A percentile compares a stretch with the other conserved stretches of the same genome.
phyloP scores from a whole-genome alignment of 2,888 invertebrate species.

The Lithodes maja region DNA sequence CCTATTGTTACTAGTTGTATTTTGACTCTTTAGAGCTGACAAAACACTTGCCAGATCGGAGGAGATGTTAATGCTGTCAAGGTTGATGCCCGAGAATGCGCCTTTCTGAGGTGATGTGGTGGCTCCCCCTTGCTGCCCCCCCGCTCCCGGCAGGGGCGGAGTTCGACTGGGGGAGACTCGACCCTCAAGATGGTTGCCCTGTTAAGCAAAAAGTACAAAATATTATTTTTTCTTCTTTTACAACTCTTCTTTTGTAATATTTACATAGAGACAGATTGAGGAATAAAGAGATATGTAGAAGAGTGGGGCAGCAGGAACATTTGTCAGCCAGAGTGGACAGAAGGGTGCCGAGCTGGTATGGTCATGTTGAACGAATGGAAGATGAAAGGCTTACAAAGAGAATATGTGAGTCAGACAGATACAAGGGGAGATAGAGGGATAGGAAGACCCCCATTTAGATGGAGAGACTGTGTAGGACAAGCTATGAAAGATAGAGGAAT shows the following conservation, averaged over 20 bases:
- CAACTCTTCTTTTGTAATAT: background rate
- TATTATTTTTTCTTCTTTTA: background rate
- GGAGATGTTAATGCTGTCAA: slow-evolving; percentile 63
- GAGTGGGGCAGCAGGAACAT: no score
- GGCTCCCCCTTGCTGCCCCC: background rate
- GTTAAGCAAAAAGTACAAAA: background rate
- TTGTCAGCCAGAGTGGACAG: no score
- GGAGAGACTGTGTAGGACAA: no score
- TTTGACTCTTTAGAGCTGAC: slow-evolving; percentile 66
- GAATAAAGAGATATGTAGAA: no score
- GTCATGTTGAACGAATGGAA: no score
- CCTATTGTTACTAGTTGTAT: slow-evolving; percentile 56
- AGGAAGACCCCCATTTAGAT: no score
- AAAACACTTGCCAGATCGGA: slow-evolving; percentile 63
- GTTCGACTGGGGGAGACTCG: slow-evolving; percentile 55
- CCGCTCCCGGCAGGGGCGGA: slow-evolving; percentile 35
- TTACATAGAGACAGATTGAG: background rate
- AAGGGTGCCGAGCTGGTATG: no score
- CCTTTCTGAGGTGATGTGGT: slow-evolving; percentile 22
- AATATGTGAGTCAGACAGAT: no score
- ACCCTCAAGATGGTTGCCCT: background rate
- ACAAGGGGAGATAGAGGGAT: no score
- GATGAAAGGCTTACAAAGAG: no score
- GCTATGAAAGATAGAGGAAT: no score
- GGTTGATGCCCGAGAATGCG: slow-evolving; percentile 56